A percentile compares a stretch with the other conserved stretches of the same genome.
Conservation (phyloP, 2,113 vertebrate species). For the Gavialis gangeticus region DNA sequence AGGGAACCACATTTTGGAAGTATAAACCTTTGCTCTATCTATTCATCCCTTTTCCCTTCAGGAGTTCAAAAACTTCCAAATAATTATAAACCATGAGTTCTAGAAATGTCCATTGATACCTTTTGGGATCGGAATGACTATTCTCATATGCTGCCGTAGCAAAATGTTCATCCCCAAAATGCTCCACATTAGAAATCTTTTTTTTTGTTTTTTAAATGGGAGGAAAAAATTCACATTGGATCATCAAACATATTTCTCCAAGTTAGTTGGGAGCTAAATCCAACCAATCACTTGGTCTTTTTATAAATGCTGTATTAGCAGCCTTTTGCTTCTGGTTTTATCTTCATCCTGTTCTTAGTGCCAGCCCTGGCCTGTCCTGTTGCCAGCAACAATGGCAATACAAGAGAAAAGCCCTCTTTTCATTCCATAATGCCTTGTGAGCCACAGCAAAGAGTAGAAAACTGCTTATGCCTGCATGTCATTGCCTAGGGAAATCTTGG, state of each 20-base stretch:
- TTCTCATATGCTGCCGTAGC: slow-evolving; percentile 55
- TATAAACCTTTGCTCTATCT: neutral
- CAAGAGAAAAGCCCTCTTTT: slow-evolving; percentile 45
- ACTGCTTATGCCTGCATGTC: slow-evolving; percentile 30
- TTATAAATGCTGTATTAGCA: neutral
- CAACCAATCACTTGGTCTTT: neutral
- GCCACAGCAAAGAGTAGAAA: neutral
- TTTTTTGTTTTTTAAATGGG: too few relatives aligned
- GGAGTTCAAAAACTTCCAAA: slow-evolving; percentile 63
- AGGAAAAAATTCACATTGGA: slow-evolving; percentile 68
- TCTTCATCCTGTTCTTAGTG: slow-evolving; percentile 29
- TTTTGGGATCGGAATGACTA: slow-evolving; percentile 59
- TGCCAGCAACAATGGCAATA: slow-evolving; percentile 20
- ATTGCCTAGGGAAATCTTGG: slow-evolving; percentile 17
- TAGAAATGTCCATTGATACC: slow-evolving; percentile 40
- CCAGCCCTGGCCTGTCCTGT: neutral
- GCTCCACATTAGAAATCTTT: slow-evolving; percentile 49
- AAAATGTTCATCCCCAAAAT: slow-evolving; percentile 71
- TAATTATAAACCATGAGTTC: slow-evolving; percentile 6
- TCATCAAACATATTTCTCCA: slow-evolving; percentile 38
- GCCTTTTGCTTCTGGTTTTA: slow-evolving; percentile 44
- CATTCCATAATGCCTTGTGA: slow-evolving; percentile 14
- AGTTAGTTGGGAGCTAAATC: slow-evolving; percentile 27
- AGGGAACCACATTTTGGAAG: neutral
- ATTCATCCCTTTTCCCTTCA: neutral